Percentiles rank a stretch among this genome's conserved stretches.
These are phyloP conservation scores for Trididemnum clinides DNA, from an alignment of 23 tunicate genomes.

Conservation along the genomic window DNA sequence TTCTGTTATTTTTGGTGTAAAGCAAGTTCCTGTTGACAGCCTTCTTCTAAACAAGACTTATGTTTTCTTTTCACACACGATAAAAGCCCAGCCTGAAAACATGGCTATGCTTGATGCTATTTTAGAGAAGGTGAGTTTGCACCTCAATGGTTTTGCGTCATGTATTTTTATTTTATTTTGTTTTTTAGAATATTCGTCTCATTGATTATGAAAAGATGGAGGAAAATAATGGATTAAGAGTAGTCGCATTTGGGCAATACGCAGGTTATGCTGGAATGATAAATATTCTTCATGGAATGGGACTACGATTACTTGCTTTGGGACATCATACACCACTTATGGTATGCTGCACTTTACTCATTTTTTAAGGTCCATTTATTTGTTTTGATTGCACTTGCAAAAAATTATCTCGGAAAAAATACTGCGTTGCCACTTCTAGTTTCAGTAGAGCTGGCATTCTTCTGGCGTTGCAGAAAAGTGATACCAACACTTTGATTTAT, in stretches of 20 bases:
- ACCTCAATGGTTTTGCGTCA: not conserved
- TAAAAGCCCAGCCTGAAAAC: conserved; percentile 98
- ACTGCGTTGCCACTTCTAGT: too few species aligned
- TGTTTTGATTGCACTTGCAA: too few species aligned
- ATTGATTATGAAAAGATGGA: conserved; percentile 99
- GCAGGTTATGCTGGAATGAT: conserved; percentile 99
- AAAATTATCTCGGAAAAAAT: too few species aligned
- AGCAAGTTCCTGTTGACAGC: conserved; percentile 91
- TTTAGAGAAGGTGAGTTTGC: conserved; percentile 67
- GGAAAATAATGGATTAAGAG: conserved; percentile 73
- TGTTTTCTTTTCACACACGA: conserved; percentile 94
- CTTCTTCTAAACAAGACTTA: conserved; percentile 85
- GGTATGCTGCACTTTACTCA: too few species aligned
- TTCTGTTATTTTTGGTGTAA: conserved; percentile 94
- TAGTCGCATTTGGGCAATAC: conserved; percentile 94
- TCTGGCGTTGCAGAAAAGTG: too few species aligned
- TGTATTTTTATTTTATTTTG: not conserved
- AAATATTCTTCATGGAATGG: conserved; percentile 92
- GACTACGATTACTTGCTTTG: conserved; percentile 75
- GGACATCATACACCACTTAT: conserved; percentile 98
- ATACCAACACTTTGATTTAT: too few species aligned
- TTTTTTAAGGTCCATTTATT: too few species aligned
- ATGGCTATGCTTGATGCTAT: conserved; percentile 96
- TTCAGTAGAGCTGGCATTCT: too few species aligned
- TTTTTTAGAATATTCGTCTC: conserved; percentile 68